phyloP scores from a whole-genome alignment of 2,888 invertebrate species.

The Drosophila acutilabella region DNA sequence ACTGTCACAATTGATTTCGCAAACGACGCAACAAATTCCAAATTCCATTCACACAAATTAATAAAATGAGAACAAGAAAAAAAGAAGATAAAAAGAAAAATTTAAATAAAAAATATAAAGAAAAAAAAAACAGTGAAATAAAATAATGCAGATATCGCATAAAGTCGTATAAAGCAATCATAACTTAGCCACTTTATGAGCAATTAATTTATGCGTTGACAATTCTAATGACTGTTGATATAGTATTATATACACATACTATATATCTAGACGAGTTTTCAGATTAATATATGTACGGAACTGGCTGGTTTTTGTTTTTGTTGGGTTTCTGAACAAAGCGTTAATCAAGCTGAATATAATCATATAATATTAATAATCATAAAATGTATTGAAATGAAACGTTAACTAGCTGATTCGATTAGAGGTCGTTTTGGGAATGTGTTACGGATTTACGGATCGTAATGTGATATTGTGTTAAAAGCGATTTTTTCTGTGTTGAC shows the following conservation, averaged over 20 bases:
- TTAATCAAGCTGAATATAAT: slow-evolving; percentile 71
- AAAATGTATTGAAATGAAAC: slow-evolving; percentile 73
- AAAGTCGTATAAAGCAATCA: slow-evolving; percentile 66
- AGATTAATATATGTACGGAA: slow-evolving; percentile 41
- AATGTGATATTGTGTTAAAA: slow-evolving; percentile 76
- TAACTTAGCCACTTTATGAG: slow-evolving; percentile 81
- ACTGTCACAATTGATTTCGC: slow-evolving; percentile 48
- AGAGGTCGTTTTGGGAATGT: slow-evolving; percentile 55
- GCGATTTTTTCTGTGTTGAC: slow-evolving; percentile 5
- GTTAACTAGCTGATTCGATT: slow-evolving; percentile 76
- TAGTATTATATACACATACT: slow-evolving; percentile 14
- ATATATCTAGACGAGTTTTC: slow-evolving; percentile 16
- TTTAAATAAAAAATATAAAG: slow-evolving; percentile 6
- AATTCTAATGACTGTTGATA: slow-evolving; percentile 82
- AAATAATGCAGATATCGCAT: slow-evolving; percentile 40
- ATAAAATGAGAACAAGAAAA: slow-evolving; percentile 37
- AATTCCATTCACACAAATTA: slow-evolving; percentile 43
- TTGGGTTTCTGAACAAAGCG: slow-evolving; percentile 65
- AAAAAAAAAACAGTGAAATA: slow-evolving; percentile 3
- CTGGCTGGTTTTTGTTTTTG: slow-evolving; percentile 46
- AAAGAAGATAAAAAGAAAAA: slow-evolving; percentile 4
- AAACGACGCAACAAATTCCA: slow-evolving; percentile 44
- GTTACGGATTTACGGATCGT: slow-evolving; percentile 45
- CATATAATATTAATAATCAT: slow-evolving; percentile 78
- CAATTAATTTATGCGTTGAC: slow-evolving; percentile 84